Percentiles rank a stretch among this genome's conserved stretches.
phyloP scores from a whole-genome alignment of 2,888 invertebrate genomes.

The Trilocha varians region DNA sequence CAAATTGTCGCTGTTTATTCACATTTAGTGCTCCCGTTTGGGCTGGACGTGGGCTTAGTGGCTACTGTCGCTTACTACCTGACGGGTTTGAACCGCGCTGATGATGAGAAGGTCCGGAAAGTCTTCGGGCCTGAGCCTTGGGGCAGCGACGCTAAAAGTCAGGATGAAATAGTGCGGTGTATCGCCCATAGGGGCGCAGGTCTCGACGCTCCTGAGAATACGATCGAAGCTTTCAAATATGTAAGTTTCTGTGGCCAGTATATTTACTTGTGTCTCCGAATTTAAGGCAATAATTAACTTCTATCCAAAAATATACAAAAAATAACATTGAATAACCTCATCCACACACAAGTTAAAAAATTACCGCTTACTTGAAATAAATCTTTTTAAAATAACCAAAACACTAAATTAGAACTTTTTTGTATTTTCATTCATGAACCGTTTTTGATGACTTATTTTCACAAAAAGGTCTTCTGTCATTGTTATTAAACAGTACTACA shows the following conservation, averaged over 20 bases:
- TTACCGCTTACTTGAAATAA: no score
- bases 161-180: conserved; percentile 69
- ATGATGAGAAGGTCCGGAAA: conserved; percentile 45
- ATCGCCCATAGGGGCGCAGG: conserved; percentile 85
- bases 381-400: no score
- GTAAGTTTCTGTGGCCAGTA: conserved; percentile 49
- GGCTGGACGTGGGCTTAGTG: conserved; percentile 48
- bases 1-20: conserved; percentile 37
- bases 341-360: no score
- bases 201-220: conserved; percentile 87
- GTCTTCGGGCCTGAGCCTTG: conserved; percentile 72
- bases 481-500: no score
- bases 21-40: conserved; percentile 55
- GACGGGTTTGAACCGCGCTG: conserved; percentile 49
- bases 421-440: no score
- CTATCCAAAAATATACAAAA: background rate
- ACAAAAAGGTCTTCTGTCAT: no score
- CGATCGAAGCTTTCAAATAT: conserved; percentile 79
- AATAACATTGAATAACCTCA: background rate
- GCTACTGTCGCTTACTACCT: conserved; percentile 49
- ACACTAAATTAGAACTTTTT: no score
- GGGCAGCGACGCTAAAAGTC: conserved; percentile 43
- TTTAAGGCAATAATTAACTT: no score
- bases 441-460: no score
- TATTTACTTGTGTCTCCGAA: no score